Conservation (phyloP, 2,888 invertebrate species). For the Hydrotaea cyrtoneurina region DNA sequence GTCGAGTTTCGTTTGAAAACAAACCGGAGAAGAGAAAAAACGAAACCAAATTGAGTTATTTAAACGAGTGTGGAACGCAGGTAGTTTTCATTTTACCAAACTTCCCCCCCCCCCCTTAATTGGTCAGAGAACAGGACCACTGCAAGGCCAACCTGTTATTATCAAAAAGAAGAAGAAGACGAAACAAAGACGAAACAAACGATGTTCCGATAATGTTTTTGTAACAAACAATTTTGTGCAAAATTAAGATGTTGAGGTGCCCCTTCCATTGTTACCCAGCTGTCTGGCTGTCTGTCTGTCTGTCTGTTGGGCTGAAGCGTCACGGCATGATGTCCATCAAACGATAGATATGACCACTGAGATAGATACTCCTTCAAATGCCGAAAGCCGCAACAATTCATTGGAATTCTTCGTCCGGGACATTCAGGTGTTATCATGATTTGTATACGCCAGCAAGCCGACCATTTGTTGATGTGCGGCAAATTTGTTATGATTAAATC, state of each 20-base stretch:
- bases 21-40: slow-evolving; percentile 27
- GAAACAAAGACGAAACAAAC: background rate
- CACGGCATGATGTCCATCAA: slow-evolving; percentile 55
- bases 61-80: slow-evolving; percentile 25
- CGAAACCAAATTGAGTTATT: slow-evolving; percentile 40
- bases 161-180: slow-evolving; percentile 24
- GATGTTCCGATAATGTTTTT: slow-evolving; percentile 41
- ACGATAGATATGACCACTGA: slow-evolving; percentile 4
- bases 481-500: slow-evolving; percentile 49
- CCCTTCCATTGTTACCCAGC: slow-evolving; percentile 28
- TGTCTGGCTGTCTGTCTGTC: slow-evolving; percentile 8
- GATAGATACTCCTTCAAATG: slow-evolving; percentile 9
- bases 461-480: background rate
- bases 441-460: slow-evolving; percentile 39
- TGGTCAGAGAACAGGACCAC: slow-evolving; percentile 39
- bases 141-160: slow-evolving; percentile 48
- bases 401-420: slow-evolving; percentile 34
- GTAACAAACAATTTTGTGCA: slow-evolving; percentile 46
- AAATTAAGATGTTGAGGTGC: slow-evolving; percentile 39
- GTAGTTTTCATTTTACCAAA: slow-evolving; percentile 29
- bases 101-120: slow-evolving; percentile 17
- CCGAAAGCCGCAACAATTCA: slow-evolving; percentile 40
- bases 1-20: slow-evolving; percentile 55
- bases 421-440: slow-evolving; percentile 63
- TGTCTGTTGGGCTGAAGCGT: slow-evolving; percentile 28